phyloP scores from a whole-genome alignment of 2,888 invertebrate genomes.

The Crematogaster levior region DNA sequence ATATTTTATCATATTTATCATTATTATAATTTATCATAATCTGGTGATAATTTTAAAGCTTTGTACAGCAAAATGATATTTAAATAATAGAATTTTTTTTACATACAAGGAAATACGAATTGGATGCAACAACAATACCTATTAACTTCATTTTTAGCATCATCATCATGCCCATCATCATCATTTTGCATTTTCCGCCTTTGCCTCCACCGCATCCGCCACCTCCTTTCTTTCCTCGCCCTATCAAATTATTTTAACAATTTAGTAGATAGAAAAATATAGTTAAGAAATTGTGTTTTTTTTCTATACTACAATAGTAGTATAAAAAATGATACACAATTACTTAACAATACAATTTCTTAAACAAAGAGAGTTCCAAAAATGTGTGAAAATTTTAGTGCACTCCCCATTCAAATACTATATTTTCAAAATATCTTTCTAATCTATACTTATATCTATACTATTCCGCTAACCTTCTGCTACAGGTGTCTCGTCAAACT shows the following conservation, averaged over 20 bases:
- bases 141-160: constrained; percentile 89
- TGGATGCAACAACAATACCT: constrained; percentile 82
- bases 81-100: background rate
- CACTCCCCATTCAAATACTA: too few relatives aligned
- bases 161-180: constrained; percentile 89
- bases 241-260: constrained; percentile 67
- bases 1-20: background rate
- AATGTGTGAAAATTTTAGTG: background rate
- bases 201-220: constrained; percentile 79
- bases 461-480: constrained; percentile 77
- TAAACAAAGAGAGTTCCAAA: background rate
- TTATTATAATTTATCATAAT: too few relatives aligned
- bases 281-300: too few relatives aligned
- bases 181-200: constrained; percentile 87
- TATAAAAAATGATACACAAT: too few relatives aligned
- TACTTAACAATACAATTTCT: too few relatives aligned
- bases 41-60: background rate
- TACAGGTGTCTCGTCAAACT: constrained; percentile 79
- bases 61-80: background rate
- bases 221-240: constrained; percentile 83
- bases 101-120: too few relatives aligned
- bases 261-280: background rate
- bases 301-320: too few relatives aligned
- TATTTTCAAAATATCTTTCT: background rate
- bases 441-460: background rate